These are phyloP conservation scores for Psephotus haematonotus DNA, from an alignment of 2,113 vertebrate genomes.

Conservation along the genomic window DNA sequence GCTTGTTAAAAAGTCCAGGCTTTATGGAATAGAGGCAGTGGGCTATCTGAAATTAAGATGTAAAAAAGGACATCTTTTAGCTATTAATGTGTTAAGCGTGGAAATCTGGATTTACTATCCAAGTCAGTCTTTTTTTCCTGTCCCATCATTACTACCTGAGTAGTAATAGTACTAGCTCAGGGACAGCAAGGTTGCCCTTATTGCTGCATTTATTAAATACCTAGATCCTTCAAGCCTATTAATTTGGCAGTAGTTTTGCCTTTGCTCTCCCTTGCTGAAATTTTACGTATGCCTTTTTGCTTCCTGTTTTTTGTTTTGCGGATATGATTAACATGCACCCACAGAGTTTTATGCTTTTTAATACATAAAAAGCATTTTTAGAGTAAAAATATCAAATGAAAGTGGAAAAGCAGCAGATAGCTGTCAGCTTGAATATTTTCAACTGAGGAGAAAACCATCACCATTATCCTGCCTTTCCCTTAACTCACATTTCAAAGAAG, in stretches of 20 bases:
- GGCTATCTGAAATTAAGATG: background rate
- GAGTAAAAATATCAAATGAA: background rate
- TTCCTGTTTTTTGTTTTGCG: background rate
- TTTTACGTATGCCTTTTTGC: background rate
- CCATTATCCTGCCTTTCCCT: background rate
- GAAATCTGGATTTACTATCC: background rate
- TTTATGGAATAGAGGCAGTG: background rate
- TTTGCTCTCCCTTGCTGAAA: background rate
- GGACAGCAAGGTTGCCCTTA: background rate
- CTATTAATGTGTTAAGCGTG: background rate
- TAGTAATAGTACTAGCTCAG: background rate
- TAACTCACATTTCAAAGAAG: background rate
- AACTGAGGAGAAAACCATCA: background rate
- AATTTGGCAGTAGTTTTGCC: background rate
- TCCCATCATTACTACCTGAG: background rate
- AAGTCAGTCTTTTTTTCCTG: background rate
- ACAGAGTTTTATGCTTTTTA: background rate
- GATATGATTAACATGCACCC: background rate
- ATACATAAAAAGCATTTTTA: background rate
- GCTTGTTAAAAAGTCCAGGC: background rate
- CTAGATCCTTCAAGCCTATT: background rate
- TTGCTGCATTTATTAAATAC: background rate
- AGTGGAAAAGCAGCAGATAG: background rate
- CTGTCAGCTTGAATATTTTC: background rate
- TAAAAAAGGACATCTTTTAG: background rate